phyloP scores from a whole-genome alignment of 2,797 vertebrate genomes.

The Enteromius anoplus region DNA sequence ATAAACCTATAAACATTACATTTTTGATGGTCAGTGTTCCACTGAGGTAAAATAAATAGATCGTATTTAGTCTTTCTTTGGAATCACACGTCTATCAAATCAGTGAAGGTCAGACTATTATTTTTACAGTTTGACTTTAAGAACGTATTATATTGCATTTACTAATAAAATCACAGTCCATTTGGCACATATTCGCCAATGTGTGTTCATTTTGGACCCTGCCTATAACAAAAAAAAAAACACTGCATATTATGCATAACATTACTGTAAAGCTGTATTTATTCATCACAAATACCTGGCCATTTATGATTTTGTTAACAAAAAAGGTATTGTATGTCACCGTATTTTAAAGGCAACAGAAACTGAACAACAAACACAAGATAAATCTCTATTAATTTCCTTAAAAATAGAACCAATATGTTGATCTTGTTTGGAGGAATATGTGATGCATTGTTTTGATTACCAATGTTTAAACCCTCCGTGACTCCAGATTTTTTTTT shows the following conservation, averaged over 20 bases:
- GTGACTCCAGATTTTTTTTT: neutral
- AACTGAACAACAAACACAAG: neutral
- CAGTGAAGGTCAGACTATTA: slow-evolving; percentile 5
- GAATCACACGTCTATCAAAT: slow-evolving; percentile 5
- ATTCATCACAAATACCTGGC: neutral
- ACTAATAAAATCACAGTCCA: slow-evolving; percentile 4
- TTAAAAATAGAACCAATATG: neutral
- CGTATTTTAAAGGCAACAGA: neutral
- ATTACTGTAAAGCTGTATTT: neutral
- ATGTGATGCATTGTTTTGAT: neutral
- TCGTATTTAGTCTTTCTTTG: neutral
- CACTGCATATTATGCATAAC: neutral
- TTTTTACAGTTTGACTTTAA: slow-evolving; percentile 21
- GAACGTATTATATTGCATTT: slow-evolving; percentile 12
- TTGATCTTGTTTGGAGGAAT: neutral
- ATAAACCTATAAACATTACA: neutral
- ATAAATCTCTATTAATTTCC: neutral
- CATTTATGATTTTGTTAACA: neutral
- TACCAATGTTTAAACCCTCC: neutral
- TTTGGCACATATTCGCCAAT: slow-evolving; percentile 41
- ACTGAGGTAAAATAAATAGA: neutral
- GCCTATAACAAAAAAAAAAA: neutral
- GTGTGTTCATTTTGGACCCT: slow-evolving; percentile 1
- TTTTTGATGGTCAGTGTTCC: neutral
- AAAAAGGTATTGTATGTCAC: neutral